Conservation (phyloP, 2,797 vertebrate species). For the Avahi laniger region DNA sequence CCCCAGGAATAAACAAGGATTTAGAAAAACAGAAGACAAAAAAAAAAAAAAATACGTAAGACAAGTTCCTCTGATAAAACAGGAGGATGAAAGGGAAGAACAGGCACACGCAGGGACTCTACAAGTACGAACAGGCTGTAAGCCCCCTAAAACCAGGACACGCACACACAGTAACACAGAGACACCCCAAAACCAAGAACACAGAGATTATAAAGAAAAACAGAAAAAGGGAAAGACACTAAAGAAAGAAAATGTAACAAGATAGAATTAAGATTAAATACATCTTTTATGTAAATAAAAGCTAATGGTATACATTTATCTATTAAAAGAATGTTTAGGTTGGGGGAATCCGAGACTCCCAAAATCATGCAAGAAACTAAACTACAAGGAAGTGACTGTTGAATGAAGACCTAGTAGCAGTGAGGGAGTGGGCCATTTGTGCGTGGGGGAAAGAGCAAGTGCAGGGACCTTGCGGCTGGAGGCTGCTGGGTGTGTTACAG, state of each 20-base stretch:
- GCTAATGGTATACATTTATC: not conserved
- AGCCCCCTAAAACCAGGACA: not conserved
- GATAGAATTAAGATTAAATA: not conserved
- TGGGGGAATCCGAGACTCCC: not conserved
- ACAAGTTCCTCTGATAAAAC: not conserved
- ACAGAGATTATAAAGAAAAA: not conserved
- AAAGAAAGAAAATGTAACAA: not conserved
- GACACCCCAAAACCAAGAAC: not conserved
- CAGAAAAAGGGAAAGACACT: not conserved
- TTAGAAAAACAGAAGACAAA: slow-evolving; percentile 13
- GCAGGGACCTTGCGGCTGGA: not conserved
- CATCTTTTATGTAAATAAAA: not conserved
- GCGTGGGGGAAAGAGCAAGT: not conserved
- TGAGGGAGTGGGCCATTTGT: not conserved
- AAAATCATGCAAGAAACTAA: not conserved
- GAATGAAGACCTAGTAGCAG: not conserved
- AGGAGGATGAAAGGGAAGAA: not conserved
- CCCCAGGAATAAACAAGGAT: not conserved
- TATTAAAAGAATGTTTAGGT: not conserved
- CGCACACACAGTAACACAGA: not conserved
- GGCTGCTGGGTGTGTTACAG: not conserved
- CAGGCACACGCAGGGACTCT: not conserved
- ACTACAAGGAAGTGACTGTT: not conserved
- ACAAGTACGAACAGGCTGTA: not conserved
- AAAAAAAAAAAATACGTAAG: slow-evolving; percentile 13